These are phyloP conservation scores for Hippolais icterina DNA, from an alignment of 2,113 vertebrate species.

Conservation along the genomic window DNA sequence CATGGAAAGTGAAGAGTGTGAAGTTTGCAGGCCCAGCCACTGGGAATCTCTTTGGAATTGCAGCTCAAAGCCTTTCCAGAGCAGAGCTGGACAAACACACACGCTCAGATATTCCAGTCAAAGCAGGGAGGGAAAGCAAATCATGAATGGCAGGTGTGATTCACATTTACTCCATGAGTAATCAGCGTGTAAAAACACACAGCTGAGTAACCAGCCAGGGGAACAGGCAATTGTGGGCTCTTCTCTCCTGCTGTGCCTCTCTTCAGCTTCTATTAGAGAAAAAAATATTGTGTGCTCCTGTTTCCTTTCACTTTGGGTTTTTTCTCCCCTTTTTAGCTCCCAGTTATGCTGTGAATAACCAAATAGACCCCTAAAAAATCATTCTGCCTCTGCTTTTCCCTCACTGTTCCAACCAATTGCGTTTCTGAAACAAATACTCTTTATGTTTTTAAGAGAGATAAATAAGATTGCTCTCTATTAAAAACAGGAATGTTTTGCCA, in stretches of 20 bases:
- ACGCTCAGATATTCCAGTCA: background rate
- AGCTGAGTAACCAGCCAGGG: background rate
- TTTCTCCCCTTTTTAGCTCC: background rate
- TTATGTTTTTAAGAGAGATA: background rate
- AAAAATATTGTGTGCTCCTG: accelerated
- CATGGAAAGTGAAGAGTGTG: background rate
- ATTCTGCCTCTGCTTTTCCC: background rate
- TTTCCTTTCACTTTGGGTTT: background rate
- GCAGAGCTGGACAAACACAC: background rate
- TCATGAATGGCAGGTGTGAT: background rate
- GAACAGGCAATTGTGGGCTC: background rate
- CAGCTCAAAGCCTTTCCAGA: background rate
- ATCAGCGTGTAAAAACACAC: background rate
- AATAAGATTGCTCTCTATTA: background rate
- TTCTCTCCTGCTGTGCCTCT: background rate
- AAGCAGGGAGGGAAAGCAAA: background rate
- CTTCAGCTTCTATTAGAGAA: background rate
- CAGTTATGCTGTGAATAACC: background rate
- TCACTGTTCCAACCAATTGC: background rate
- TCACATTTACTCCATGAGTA: background rate
- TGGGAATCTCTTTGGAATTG: background rate
- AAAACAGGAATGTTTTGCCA: background rate
- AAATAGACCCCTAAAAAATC: background rate
- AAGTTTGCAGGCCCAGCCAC: background rate
- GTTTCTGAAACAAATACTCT: background rate